Conservation (phyloP, 2,888 invertebrate genomes). For the Prosopocoilus inquinatus region DNA sequence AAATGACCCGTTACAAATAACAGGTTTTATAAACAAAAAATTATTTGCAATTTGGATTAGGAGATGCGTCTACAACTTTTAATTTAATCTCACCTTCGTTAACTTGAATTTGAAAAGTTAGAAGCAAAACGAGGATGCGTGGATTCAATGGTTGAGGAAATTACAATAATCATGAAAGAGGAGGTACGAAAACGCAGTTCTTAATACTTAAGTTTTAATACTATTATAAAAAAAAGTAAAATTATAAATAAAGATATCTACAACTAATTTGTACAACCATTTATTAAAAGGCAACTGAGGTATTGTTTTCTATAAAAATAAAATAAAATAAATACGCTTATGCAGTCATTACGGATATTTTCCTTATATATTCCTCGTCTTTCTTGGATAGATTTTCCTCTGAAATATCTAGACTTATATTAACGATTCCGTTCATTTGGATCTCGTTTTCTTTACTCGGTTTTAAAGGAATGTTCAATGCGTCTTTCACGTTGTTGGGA, state of each 20-base stretch:
- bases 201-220: background rate
- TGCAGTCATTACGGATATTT: constrained; percentile 16
- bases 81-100: too few relatives aligned
- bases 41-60: too few relatives aligned
- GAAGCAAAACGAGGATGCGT: too few relatives aligned
- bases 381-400: constrained; percentile 29
- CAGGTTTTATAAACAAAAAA: too few relatives aligned
- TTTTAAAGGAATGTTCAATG: constrained; percentile 39
- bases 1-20: too few relatives aligned
- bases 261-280: constrained; percentile 1
- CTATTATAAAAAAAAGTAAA: background rate
- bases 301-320: background rate
- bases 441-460: constrained; percentile 24
- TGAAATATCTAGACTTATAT: constrained; percentile 35
- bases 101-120: too few relatives aligned
- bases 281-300: background rate
- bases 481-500: constrained; percentile 52
- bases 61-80: too few relatives aligned
- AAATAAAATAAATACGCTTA: constrained; percentile 2
- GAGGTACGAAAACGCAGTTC: too few relatives aligned
- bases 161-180: too few relatives aligned
- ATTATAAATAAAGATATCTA: background rate
- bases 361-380: constrained; percentile 11
- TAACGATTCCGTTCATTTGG: constrained; percentile 33
- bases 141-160: too few relatives aligned